Conservation (phyloP, 2,797 vertebrate genomes). For the Telmatherina bonti region DNA sequence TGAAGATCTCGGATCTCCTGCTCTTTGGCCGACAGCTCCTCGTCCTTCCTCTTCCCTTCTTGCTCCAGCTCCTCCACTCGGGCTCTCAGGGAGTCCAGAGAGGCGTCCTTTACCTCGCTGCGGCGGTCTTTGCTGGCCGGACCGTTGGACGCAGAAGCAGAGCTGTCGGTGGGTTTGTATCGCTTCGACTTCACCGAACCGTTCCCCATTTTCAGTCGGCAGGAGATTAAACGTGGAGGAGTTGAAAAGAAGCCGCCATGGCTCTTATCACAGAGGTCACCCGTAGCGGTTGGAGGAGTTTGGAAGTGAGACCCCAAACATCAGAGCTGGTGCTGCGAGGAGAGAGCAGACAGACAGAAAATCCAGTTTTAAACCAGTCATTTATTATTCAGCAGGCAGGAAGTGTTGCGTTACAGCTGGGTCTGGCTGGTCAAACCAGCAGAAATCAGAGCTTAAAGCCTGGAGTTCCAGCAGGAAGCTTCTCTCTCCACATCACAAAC, state of each 20-base stretch:
- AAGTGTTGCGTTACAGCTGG: slow-evolving; percentile 72
- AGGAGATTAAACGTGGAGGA: not conserved
- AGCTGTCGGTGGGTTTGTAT: slow-evolving; percentile 80
- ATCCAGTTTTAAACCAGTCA: slow-evolving; percentile 63
- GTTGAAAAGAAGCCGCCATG: not conserved
- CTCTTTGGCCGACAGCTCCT: slow-evolving; percentile 84
- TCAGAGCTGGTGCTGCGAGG: slow-evolving; percentile 41
- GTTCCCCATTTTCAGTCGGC: slow-evolving; percentile 87
- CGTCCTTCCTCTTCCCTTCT: slow-evolving; percentile 87
- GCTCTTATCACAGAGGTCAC: too few species aligned
- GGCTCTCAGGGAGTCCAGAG: slow-evolving; percentile 78
- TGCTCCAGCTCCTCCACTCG: slow-evolving; percentile 88
- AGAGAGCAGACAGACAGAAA: slow-evolving; percentile 27
- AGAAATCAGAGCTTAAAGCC: slow-evolving; percentile 11
- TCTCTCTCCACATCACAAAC: slow-evolving; percentile 36
- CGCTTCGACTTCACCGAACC: slow-evolving; percentile 90
- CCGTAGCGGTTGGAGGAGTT: slow-evolving; percentile 14
- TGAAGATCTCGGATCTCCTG: slow-evolving; percentile 84
- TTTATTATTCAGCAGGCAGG: slow-evolving; percentile 82
- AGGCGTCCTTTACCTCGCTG: slow-evolving; percentile 33
- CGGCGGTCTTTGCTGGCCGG: slow-evolving; percentile 58
- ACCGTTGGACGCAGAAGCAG: slow-evolving; percentile 58
- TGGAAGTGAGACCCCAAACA: slow-evolving; percentile 34
- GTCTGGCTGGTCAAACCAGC: not conserved
- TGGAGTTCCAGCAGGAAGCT: not conserved